Evolutionary conservation across 2,888 invertebrate species (phyloP).

Genomic region (Cecidostiba fungosa): DNA sequence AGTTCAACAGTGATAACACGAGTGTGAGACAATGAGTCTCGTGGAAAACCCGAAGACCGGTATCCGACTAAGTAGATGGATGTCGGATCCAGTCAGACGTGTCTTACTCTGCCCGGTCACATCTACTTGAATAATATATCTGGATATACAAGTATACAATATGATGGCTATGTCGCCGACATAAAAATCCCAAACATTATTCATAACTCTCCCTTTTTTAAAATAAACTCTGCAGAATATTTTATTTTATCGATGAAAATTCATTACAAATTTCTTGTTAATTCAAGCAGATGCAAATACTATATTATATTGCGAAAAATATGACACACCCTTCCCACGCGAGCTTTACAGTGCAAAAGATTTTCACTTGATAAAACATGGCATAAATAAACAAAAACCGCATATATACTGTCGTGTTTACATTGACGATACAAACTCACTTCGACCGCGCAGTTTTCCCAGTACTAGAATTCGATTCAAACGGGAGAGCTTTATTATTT

Average conservation of each 20-base stretch:
- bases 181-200: no score
- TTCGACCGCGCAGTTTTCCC: not conserved
- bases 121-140: not conserved
- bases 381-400: not conserved
- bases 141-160: not conserved
- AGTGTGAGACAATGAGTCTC: not conserved
- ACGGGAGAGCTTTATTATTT: conserved; percentile 13
- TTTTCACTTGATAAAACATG: not conserved
- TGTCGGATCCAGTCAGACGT: not conserved
- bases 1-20: not conserved
- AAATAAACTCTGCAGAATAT: not conserved
- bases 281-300: not conserved
- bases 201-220: no score
- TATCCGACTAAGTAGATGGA: not conserved
- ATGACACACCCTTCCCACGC: not conserved
- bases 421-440: not conserved
- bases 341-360: not conserved
- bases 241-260: not conserved
- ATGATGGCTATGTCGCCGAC: not conserved
- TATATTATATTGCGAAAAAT: not conserved
- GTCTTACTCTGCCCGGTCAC: not conserved
- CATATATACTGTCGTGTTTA: not conserved
- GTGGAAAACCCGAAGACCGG: not conserved
- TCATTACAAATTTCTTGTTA: not conserved
- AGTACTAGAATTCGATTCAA: not conserved